These are phyloP conservation scores for Sycophaga agraensis DNA, from an alignment of 1,140 invertebrate genomes.

Conservation along the genomic window DNA sequence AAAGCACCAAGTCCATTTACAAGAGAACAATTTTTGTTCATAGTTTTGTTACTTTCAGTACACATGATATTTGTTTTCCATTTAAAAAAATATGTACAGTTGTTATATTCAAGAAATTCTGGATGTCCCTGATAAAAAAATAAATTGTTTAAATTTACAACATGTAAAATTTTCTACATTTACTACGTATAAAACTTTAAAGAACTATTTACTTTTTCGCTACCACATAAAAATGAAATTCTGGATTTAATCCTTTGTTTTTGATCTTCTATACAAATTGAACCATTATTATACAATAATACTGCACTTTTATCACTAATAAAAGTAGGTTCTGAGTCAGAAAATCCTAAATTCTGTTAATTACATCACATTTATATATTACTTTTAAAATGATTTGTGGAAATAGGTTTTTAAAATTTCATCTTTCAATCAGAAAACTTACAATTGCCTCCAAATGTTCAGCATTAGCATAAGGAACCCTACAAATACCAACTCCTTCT, in stretches of 20 bases:
- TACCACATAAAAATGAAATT: slow-evolving; percentile 54
- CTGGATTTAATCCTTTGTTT: slow-evolving; percentile 46
- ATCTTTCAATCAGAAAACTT: too few species aligned
- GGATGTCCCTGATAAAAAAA: slow-evolving; percentile 48
- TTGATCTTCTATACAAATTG: slow-evolving; percentile 50
- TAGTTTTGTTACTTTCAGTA: slow-evolving; percentile 33
- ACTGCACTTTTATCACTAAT: slow-evolving; percentile 42
- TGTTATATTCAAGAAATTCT: slow-evolving; percentile 45
- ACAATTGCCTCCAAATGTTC: too few species aligned
- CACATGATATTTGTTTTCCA: slow-evolving; percentile 59
- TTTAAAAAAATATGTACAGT: slow-evolving; percentile 56
- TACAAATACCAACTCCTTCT: too few species aligned
- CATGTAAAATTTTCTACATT: neutral
- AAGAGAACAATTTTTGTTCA: slow-evolving; percentile 38
- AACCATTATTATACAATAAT: slow-evolving; percentile 52
- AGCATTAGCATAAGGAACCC: too few species aligned
- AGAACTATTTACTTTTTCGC: slow-evolving; percentile 48
- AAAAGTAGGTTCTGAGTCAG: slow-evolving; percentile 40
- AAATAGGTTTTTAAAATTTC: too few species aligned
- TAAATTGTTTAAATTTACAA: slow-evolving; percentile 21
- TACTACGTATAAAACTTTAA: neutral
- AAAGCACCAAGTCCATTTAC: slow-evolving; percentile 28
- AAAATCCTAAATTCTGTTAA: slow-evolving; percentile 59
- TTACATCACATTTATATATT: too few species aligned
- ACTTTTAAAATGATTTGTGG: too few species aligned